Percentiles rank a stretch among this genome's conserved stretches.
Conservation (phyloP, 2,888 invertebrate genomes). For the Deilephila porcellus region DNA sequence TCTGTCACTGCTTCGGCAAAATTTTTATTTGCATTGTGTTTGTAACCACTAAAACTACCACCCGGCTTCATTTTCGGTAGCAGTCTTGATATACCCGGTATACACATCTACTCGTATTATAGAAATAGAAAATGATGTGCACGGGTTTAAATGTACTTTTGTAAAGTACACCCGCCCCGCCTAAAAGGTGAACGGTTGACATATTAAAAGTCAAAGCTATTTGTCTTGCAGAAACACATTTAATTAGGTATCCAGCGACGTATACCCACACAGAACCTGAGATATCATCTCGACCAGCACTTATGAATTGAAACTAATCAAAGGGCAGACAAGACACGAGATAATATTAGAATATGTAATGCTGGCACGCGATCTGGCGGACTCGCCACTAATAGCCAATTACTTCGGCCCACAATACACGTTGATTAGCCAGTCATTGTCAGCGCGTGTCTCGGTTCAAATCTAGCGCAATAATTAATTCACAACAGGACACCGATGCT, state of each 20-base stretch:
- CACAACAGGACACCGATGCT: background rate
- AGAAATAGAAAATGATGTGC: too few species aligned
- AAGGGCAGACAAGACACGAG: background rate
- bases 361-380: background rate
- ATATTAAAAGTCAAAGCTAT: too few species aligned
- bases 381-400: slow-evolving; percentile 47
- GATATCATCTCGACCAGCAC: background rate
- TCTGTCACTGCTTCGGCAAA: too few species aligned
- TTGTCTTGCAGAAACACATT: too few species aligned
- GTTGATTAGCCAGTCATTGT: slow-evolving; percentile 53
- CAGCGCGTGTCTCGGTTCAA: slow-evolving; percentile 38
- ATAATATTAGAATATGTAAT: slow-evolving; percentile 25
- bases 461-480: slow-evolving; percentile 39
- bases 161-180: too few species aligned
- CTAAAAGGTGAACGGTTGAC: too few species aligned
- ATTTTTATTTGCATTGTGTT: too few species aligned
- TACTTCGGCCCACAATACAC: slow-evolving; percentile 45
- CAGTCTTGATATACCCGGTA: too few species aligned
- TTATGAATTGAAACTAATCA: background rate
- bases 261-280: background rate
- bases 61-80: too few species aligned
- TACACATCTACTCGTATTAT: too few species aligned
- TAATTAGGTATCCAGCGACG: background rate
- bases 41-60: too few species aligned
- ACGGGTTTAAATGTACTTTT: too few species aligned